These are phyloP conservation scores for Diuraphis noxia DNA, from an alignment of 1,140 invertebrate species.

Conservation along the genomic window DNA sequence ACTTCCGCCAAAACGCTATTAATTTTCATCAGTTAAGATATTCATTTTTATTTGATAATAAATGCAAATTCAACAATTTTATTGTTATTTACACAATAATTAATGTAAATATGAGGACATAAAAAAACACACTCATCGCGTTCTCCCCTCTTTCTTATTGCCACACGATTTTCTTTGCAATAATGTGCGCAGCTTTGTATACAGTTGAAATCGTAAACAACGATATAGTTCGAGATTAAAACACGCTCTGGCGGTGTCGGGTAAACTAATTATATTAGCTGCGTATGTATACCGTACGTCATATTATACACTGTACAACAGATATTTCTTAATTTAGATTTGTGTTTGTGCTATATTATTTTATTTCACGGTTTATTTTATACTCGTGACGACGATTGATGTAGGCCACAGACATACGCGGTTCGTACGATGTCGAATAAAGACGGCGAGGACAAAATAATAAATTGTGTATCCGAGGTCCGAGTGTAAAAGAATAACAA, in stretches of 20 bases:
- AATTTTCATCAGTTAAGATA: neutral
- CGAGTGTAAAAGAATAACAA: neutral
- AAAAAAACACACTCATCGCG: neutral
- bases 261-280: neutral
- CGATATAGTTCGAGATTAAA: neutral
- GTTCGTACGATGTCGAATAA: neutral
- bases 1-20: neutral
- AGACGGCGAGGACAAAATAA: neutral
- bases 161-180: neutral
- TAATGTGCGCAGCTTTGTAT: neutral
- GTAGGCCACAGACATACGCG: neutral
- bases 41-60: neutral
- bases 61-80: neutral
- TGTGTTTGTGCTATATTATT: conserved; percentile 14
- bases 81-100: neutral
- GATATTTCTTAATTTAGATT: conserved; percentile 3
- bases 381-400: neutral
- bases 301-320: neutral
- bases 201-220: neutral
- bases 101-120: neutral
- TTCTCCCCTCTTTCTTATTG: no score
- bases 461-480: neutral
- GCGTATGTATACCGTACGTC: neutral
- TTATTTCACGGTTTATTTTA: neutral
- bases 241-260: neutral